These are phyloP conservation scores for Acleris cristana DNA, from an alignment of 2,888 invertebrate genomes.

Conservation along the genomic window DNA sequence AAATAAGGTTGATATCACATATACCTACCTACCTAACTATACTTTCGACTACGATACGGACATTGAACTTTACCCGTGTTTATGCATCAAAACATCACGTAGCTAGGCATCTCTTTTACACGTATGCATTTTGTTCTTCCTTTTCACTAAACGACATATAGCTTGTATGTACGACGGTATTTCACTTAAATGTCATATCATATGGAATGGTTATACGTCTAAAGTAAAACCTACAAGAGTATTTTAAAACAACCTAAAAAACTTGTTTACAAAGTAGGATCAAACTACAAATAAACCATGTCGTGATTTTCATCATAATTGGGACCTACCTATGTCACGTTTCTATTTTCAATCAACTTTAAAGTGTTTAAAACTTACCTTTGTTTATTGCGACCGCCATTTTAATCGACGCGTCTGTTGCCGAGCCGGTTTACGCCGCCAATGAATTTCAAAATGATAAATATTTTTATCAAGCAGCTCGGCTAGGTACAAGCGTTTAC, in stretches of 20 bases:
- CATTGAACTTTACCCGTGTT: background rate
- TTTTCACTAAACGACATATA: background rate
- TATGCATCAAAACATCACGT: background rate
- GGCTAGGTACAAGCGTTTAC: background rate
- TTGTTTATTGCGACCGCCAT: slow-evolving; percentile 74
- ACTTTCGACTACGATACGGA: background rate
- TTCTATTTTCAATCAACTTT: background rate
- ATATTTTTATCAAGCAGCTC: slow-evolving; percentile 5
- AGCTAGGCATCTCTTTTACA: slow-evolving; percentile 12
- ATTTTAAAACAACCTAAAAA: slow-evolving; percentile 2
- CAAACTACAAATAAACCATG: background rate
- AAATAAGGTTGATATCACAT: background rate
- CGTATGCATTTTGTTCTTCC: background rate
- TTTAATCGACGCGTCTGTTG: slow-evolving; percentile 45
- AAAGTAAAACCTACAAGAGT: no score
- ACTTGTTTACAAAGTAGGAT: background rate
- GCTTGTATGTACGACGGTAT: no score
- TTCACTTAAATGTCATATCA: no score
- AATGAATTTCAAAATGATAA: slow-evolving; percentile 22
- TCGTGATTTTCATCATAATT: background rate
- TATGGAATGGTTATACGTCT: no score
- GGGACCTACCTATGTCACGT: background rate
- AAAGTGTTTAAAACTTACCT: slow-evolving; percentile 54
- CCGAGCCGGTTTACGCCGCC: slow-evolving; percentile 15
- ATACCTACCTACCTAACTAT: background rate